phyloP scores from a whole-genome alignment of 2,113 vertebrate species.

The Poecilia latipinna region DNA sequence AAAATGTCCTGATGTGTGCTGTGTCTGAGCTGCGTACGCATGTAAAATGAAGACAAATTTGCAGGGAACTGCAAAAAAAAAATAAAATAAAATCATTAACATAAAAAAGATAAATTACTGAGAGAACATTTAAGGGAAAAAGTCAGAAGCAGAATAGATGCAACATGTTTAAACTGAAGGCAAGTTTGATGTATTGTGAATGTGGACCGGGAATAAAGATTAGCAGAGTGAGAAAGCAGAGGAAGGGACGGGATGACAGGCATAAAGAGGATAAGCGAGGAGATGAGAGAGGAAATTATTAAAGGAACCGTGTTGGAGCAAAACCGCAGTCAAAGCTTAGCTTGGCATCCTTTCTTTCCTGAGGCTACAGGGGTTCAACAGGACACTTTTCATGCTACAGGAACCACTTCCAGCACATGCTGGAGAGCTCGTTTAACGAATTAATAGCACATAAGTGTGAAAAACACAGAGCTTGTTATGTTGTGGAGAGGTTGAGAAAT shows the following conservation, averaged over 20 bases:
- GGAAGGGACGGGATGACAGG: conserved; percentile 15
- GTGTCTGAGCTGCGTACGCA: conserved; percentile 13
- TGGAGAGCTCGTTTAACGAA: conserved; percentile 51
- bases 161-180: background rate
- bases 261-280: conserved; percentile 33
- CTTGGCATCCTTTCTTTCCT: conserved; percentile 56
- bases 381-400: conserved; percentile 45
- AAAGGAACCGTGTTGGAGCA: conserved; percentile 44
- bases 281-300: conserved; percentile 50
- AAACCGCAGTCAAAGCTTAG: conserved; percentile 58
- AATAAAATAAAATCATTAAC: conserved; percentile 7
- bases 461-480: conserved; percentile 33
- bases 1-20: conserved; percentile 6
- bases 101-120: conserved; percentile 4
- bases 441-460: conserved; percentile 35
- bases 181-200: conserved; percentile 15
- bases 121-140: background rate
- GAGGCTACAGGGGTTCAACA: conserved; percentile 54
- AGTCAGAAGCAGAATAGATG: background rate
- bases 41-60: conserved; percentile 2
- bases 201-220: conserved; percentile 37
- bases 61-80: background rate
- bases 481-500: background rate
- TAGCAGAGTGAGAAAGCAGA: conserved; percentile 32
- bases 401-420: conserved; percentile 60